Conservation (phyloP, 1,140 invertebrate genomes). For the Nasonia longicornis region DNA sequence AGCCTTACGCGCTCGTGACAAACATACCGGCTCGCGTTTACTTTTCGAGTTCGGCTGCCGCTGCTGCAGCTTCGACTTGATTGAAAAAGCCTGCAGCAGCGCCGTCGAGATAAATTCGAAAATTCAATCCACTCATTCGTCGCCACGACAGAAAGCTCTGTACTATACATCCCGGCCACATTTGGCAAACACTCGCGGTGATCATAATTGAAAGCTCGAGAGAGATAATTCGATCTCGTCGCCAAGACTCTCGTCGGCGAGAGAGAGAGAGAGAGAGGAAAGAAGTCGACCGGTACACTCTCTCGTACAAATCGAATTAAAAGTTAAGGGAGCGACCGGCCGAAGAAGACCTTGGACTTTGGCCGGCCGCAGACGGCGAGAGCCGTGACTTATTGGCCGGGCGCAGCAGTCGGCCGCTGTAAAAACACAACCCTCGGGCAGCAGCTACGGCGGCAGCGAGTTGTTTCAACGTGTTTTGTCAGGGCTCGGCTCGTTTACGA, state of each 20-base stretch:
- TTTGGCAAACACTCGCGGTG: not conserved
- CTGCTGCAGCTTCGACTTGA: not conserved
- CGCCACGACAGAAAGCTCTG: not conserved
- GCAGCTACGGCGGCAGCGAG: constrained; percentile 41
- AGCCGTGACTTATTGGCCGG: constrained; percentile 53
- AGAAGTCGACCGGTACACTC: not conserved
- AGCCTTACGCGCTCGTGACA: constrained; percentile 16
- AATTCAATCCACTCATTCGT: not conserved
- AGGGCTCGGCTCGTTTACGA: constrained; percentile 48
- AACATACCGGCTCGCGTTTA: not conserved
- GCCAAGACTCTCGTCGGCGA: not conserved
- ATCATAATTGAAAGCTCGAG: constrained; percentile 17
- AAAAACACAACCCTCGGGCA: constrained; percentile 53
- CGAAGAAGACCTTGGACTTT: constrained; percentile 23
- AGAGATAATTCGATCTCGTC: not conserved
- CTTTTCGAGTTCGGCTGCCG: not conserved
- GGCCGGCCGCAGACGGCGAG: not conserved
- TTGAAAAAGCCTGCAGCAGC: not conserved
- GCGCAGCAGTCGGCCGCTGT: constrained; percentile 38
- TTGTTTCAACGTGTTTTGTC: constrained; percentile 57
- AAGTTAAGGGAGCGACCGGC: constrained; percentile 22
- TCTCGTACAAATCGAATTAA: constrained; percentile 42
- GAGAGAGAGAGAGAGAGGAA: not conserved
- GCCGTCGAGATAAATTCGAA: not conserved
- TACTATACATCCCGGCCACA: not conserved